Base-by-base conservation (phyloP, 2,888 invertebrate species). In the Lathronympha strigana region DNA sequence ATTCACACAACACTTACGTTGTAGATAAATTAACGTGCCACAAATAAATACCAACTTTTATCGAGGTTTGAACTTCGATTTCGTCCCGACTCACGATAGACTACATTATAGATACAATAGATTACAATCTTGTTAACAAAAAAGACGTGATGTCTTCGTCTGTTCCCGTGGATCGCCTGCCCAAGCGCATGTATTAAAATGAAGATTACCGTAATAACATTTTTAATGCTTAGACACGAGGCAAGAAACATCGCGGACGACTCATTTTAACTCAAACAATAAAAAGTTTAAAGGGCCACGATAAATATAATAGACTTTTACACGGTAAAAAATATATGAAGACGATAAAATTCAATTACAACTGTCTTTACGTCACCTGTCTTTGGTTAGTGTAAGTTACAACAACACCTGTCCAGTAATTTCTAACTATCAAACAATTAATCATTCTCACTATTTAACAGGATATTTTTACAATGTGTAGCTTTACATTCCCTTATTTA, bases 341-440 rank as follows among this genome's bases (percentile, higher is more conserved):
- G 40, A 15, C 31, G 19, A 45, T 57, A 45, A 57, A 57, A 21
- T 45, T 21, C n/a, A 57, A 45, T 31, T 45, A 43, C 21, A 36
- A 36, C 53, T 45, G 54, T 38, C 21, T 25, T 28, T 43, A 43
- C 28, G 28, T 53, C 53, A 53, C 28, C 43, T 57, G 15, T 31
- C 57, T 57, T 57, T 31, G 57, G 17, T 31, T 43, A 45, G 21
- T 45, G 21, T 21, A 57, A 21, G 4, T 45, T 45, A 57, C 57
- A 43, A 19, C 8, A 5, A 57, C 57, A 45, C 28, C 43, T 57
- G 43, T 43, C 45, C 0, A 9, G 45, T 8, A 57, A 57, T 57
- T 57, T 57, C 57, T 57, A 57, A 57, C 54, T n/a, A 54, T 57
- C 57, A 57, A 45, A 43, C 19, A 43, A 57, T 57, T 57, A 57